Percentiles rank a stretch among this genome's conserved stretches.
Conservation (phyloP, 2,113 vertebrate species). For the Eulacestoma nigropectus region DNA sequence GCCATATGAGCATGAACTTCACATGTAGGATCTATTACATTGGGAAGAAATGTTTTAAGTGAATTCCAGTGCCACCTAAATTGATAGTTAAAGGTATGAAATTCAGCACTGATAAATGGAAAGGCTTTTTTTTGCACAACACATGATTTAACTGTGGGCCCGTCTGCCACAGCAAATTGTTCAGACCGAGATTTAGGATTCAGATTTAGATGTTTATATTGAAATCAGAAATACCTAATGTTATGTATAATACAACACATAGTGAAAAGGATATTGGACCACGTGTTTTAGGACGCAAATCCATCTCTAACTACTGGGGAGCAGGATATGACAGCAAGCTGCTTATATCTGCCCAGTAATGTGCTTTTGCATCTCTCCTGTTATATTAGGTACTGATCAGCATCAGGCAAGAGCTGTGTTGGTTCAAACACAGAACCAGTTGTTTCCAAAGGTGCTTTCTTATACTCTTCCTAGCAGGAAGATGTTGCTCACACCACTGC, state of each 20-base stretch:
- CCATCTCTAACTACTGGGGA: background rate
- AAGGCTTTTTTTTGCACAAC: conserved; percentile 20
- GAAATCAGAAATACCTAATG: background rate
- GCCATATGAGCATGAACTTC: background rate
- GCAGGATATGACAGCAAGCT: background rate
- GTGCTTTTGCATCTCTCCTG: background rate
- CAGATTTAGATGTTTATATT: background rate
- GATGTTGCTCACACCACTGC: background rate
- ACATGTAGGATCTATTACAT: background rate
- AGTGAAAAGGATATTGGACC: background rate
- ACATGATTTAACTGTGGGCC: background rate
- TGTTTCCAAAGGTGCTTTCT: background rate
- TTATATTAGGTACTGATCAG: background rate
- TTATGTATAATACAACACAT: background rate
- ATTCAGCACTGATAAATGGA: conserved; percentile 28
- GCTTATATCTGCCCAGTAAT: background rate
- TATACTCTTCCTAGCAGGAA: background rate
- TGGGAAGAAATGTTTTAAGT: conserved; percentile 14
- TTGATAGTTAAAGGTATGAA: conserved; percentile 42
- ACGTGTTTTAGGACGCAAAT: background rate
- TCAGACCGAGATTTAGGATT: background rate
- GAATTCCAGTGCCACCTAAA: background rate
- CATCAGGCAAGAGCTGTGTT: background rate
- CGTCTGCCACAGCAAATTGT: background rate
- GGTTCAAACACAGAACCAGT: background rate